Evolutionary conservation across 2,113 vertebrate genomes (phyloP), one percentile per base, ranked within the genome.

Genomic region (Pagrus major): DNA sequence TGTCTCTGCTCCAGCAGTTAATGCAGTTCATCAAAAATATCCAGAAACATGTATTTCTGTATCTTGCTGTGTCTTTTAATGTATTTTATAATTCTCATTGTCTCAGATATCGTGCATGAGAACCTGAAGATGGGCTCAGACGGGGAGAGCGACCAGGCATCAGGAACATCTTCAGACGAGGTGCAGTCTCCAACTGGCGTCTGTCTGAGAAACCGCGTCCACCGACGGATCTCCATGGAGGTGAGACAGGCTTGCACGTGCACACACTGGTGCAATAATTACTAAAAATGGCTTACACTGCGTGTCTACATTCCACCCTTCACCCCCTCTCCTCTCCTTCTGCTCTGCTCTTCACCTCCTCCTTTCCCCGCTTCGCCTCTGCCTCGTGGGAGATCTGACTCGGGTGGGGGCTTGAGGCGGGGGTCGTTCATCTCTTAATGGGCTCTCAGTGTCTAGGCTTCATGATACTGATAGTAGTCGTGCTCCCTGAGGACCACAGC

Each of bases 121-220:
- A 99, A 99, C 93, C 93, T 99, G 91, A 99, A 99, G 95, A 99
- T 99, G 96, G 98, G 98, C 51, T 99, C 98, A 3, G 98, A 99
- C 55, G 98, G 98, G 47, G 98, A 99, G 95, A 99, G 98, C 84
- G 98, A 99, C 93, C 98, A 99, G 89, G 97, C 98, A 23, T 99
- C 98, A 42, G 98, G 98, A 79, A 99, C 98, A 0, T 99, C 98
- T 20, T 99, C 98, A 15, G 98, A 99, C 81, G 98, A 99, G 95
- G 96, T 99, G 52, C 98, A 99, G 78, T 99, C 98, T 63, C 98
- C 98, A 12, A 99, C 97, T 3, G 98, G 97, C 18, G 98, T 99
- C 89, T 99, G 98, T 91, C 96, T 99, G 88, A 96, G 98, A 91
- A 97, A 96, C 92, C 92, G 97, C 75, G 92, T 96, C 84, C 97